Evolutionary conservation across 2,888 invertebrate genomes (phyloP), one percentile per base, ranked within the genome.

Genomic region (Neocrepidodera transversa): DNA sequence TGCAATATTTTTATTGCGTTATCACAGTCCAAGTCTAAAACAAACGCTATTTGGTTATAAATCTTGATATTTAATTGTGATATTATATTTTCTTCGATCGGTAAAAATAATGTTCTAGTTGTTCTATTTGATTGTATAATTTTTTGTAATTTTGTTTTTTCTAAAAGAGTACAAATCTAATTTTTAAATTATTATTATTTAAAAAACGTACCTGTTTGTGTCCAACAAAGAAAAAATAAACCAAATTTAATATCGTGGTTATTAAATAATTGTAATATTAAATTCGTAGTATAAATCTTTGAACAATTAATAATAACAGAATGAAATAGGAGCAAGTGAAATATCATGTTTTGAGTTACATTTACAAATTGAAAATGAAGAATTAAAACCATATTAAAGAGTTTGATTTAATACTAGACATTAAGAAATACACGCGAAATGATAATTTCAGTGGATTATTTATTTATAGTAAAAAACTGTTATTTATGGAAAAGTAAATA

Each of bases 11-110:
- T 16, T 2, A 17, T 42, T 1, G 64, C 56, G 7, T 45, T 40
- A n/a, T 30, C 20, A 48, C 66, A 67, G 16, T 53, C 28, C 49
- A 63, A 40, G 60, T 66, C 65, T 45, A 67, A 26, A 42, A 66
- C 48, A 40, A 61, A 61, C 4, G 2, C 8, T 10, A 17, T 17
- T 38, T 38, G 13, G n/a, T 43, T 2, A 23, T 43, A 23, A 23
- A 11, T 13, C 7, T 18, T 2, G n/a, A 43, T 18, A 17, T 38
- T 38, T 17, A 38, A 40, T 10, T n/a, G 11, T 32, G 5, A 8
- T n/a, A 17, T 28, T 2, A 13, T 18, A 32, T 35, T 20, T 8
- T 30, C 11, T 48, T 35, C 18, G 1, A 13, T 13, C 4, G 17
- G 2, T 2, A 18, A 18, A 20, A 48, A 11, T 11, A 14, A 5